phyloP scores from a whole-genome alignment of 2,113 vertebrate species.

The Pteronura brasiliensis region DNA sequence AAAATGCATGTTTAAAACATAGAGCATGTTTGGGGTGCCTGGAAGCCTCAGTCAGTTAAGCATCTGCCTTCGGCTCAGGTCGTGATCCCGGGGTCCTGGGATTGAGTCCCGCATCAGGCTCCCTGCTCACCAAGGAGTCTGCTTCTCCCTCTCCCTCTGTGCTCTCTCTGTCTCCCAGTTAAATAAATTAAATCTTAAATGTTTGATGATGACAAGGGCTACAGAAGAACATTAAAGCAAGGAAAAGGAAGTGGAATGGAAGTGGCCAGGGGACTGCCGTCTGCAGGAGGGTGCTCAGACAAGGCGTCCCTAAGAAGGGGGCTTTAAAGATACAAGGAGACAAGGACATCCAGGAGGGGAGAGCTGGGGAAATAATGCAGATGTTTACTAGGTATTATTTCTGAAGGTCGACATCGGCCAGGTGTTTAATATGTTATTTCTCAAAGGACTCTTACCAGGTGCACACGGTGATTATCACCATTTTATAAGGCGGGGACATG shows the following conservation, averaged over 20 bases:
- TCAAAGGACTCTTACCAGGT: not conserved
- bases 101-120: not conserved
- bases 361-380: not conserved
- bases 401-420: not conserved
- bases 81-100: not conserved
- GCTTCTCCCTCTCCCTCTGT: not conserved
- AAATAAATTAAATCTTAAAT: not conserved
- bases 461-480: accelerated
- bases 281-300: not conserved
- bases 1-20: not conserved
- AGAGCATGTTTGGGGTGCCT: not conserved
- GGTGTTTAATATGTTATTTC: not conserved
- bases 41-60: not conserved
- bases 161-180: not conserved
- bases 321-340: not conserved
- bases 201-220: not conserved
- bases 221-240: not conserved
- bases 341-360: too few relatives aligned
- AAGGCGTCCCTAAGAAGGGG: not conserved
- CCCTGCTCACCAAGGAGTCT: not conserved
- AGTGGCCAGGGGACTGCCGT: not conserved
- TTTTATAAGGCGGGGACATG: not conserved
- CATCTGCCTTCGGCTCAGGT: not conserved
- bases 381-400: not conserved
- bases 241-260: not conserved